Evolutionary conservation across 2,797 vertebrate species (phyloP), one percentile per base, ranked within the genome.

Genomic region (Thunnus albacares): DNA sequence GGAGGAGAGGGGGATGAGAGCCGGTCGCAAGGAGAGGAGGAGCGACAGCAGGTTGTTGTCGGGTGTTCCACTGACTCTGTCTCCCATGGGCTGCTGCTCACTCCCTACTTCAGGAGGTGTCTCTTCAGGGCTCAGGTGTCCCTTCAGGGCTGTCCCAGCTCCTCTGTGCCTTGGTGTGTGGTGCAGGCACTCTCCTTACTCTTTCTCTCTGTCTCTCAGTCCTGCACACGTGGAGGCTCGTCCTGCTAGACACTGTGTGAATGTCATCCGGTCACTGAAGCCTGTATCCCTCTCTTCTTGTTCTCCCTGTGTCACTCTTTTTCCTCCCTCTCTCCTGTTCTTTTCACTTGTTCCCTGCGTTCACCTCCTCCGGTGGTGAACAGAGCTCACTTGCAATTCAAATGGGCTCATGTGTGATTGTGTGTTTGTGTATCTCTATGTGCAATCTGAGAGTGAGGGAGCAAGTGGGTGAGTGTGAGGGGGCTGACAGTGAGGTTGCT

Each of bases 1-100:
- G 86, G 89, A 87, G 78, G 83, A 82, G 70, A 71, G 72, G 80
- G 77, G 70, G 90, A 84, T 86, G 89, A 87, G 85, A 91, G 87
- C 45, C 13, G 76, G 89, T 79, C 17, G 84, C 18, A 68, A 89
- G 75, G 86, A 89, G 87, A 93, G 93, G 93, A 94, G 93, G 91
- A 92, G 93, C 93, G 76, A 92, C 88, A 88, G 90, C 92, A 92
- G 92, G 92, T 93, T 92, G 91, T 89, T 93, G 88, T 90, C 45
- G 82, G 88, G 84, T 88, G 87, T 91, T 91, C 84, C 85, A 84
- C 88, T 77, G 86, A 87, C 86, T 93, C 87, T 9, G 71, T 90
- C 82, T 85, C 91, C 87, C 84, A 33, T 52, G 86, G 82, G 91
- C 45, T 45, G 52, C 73, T 73, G 76, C 78, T 91, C 73, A 28